Conservation (phyloP, 2,113 vertebrate genomes). For the Dicaeum eximium region DNA sequence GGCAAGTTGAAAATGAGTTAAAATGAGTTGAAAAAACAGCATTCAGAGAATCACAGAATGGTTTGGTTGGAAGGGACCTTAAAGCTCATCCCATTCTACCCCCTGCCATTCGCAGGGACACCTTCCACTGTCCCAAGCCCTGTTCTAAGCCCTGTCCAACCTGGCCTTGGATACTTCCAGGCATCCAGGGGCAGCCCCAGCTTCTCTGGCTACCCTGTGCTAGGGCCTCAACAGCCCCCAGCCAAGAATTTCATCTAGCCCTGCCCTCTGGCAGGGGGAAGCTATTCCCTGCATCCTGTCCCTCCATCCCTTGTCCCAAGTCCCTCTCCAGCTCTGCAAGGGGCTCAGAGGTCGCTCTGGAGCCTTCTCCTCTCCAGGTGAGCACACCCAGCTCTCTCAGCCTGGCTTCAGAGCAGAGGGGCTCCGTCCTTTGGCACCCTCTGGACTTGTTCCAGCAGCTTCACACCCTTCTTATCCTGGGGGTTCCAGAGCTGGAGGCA, state of each 20-base stretch:
- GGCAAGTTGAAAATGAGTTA: neutral
- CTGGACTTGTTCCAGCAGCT: neutral
- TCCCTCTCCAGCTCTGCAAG: neutral
- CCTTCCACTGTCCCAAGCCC: rapidly evolving
- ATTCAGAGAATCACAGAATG: neutral
- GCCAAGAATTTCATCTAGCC: rapidly evolving
- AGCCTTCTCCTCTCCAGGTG: neutral
- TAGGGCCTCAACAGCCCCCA: neutral
- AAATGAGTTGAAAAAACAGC: neutral
- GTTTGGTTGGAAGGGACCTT: neutral
- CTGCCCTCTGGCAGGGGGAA: neutral
- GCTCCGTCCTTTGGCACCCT: neutral
- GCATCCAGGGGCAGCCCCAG: neutral
- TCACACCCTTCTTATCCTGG: neutral
- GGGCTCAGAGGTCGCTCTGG: neutral
- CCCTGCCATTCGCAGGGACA: neutral
- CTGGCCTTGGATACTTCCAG: neutral
- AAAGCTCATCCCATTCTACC: neutral
- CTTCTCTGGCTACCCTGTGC: neutral
- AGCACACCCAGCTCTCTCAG: rapidly evolving
- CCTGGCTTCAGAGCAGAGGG: neutral
- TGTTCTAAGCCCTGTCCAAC: neutral
- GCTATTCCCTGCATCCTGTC: neutral
- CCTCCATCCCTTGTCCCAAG: neutral
- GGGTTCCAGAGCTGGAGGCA: neutral